A percentile compares a stretch with the other conserved stretches of the same genome.
phyloP scores from a whole-genome alignment of 53 echinoderm and acorn worm genomes.

The Temnopleurus reevesii region DNA sequence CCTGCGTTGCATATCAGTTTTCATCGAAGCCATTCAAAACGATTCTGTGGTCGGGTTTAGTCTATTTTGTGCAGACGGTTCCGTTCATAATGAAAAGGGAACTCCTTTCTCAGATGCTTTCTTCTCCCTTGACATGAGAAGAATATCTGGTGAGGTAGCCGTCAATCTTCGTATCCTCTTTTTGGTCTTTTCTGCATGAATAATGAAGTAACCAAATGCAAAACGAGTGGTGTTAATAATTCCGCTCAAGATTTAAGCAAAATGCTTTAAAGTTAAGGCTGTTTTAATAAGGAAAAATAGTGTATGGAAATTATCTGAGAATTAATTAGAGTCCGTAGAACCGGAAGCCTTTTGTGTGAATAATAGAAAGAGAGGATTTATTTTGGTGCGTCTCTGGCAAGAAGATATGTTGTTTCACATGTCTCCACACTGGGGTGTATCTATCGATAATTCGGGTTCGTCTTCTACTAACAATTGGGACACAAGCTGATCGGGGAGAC shows the following conservation, averaged over 20 bases:
- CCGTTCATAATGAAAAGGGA: conserved; percentile 28
- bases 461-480: conserved; percentile 36
- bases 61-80: conserved; percentile 46
- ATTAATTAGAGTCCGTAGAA: conserved; percentile 44
- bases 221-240: conserved; percentile 10
- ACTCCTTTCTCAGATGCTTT: conserved; percentile 37
- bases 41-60: conserved; percentile 47
- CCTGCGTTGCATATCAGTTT: conserved; percentile 54
- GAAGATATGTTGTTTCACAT: conserved; percentile 55
- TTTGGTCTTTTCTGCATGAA: not conserved
- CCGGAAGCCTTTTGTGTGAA: conserved; percentile 50
- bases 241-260: conserved; percentile 13
- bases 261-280: conserved; percentile 13
- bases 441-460: conserved; percentile 16
- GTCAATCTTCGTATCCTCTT: conserved; percentile 33
- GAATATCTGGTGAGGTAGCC: conserved; percentile 14
- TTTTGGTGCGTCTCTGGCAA: conserved; percentile 9
- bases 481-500: conserved; percentile 36
- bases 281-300: not conserved
- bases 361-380: conserved; percentile 12
- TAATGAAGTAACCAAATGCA: not conserved
- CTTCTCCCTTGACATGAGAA: not conserved
- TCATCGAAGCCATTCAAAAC: conserved; percentile 51
- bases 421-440: conserved; percentile 56
- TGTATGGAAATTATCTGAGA: conserved; percentile 44